These are phyloP conservation scores for Apaloderma vittatum DNA, from an alignment of 2,113 vertebrate genomes.

Conservation along the genomic window DNA sequence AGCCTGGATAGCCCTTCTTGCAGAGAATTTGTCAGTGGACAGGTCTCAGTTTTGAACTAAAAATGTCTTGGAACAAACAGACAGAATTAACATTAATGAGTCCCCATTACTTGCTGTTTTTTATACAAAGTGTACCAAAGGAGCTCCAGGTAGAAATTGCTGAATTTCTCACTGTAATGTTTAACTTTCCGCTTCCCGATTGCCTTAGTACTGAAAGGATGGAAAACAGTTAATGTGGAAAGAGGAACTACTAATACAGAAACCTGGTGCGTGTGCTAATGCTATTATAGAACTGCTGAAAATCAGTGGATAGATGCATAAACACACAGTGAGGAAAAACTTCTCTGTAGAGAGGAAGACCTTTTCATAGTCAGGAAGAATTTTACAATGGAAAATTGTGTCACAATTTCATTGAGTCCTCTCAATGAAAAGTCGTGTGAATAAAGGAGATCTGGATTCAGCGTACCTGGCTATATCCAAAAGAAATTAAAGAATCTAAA, in stretches of 20 bases:
- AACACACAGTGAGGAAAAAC: background rate
- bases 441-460: background rate
- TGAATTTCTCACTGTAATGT: background rate
- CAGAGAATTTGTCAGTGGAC: background rate
- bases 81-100: background rate
- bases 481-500: background rate
- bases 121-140: background rate
- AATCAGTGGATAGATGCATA: background rate
- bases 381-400: background rate
- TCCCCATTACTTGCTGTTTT: background rate
- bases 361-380: background rate
- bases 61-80: background rate
- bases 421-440: background rate
- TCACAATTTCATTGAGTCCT: background rate
- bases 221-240: background rate
- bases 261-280: background rate
- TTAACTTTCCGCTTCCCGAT: background rate
- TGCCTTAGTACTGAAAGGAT: background rate
- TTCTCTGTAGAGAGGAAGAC: background rate
- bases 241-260: background rate
- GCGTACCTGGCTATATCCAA: background rate
- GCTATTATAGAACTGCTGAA: background rate
- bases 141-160: background rate
- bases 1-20: background rate
- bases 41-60: background rate